Evolutionary conservation across 2,797 vertebrate species (phyloP), one percentile per base, ranked within the genome.

Genomic region (Myotis findleyi): DNA sequence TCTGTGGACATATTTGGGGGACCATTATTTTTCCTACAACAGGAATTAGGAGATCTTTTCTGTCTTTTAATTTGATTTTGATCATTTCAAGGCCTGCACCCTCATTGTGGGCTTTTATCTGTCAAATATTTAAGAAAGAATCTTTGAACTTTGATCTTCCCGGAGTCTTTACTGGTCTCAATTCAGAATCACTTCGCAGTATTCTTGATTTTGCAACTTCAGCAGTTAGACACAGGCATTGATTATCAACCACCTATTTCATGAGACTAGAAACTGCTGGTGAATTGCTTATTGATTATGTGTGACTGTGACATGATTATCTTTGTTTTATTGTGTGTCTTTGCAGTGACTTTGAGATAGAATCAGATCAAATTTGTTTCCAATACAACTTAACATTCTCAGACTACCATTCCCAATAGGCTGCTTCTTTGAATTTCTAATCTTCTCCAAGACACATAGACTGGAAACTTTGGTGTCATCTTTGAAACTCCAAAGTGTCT

Each of bases 271-370:
- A 95, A 96, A 93, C 84, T 95, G 86, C 89, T 91, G 44, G 38
- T 55, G 73, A 93, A 93, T 96, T 95, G 73, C 95, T 95, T 96
- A 94, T 93, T 86, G 91, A 96, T 96, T 73, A 89, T 89, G 41
- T 55, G 71, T 80, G 69, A 64, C 64, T 89, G 18, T 93, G 71
- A 51, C 30, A 47, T 84, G 80, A 94, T 93, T 92, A 77, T 87
- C 38, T 92, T 73, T 83, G 75, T 27, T 84, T 59, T 62, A 38
- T 51, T 80, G 64, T 41, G 17, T 71, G 5, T 82, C 69, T 95
- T 97, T 82, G 59, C 25, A 72, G 55, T 84, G 80, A 76, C 41
- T 91, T 95, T 68, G 55, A 89, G 91, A 51, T 41, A 79, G 6
- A 27, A 76, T 81, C 36, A 77, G 57, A 69, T 53, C 44, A 68